Base-by-base conservation (phyloP, 1,140 invertebrate genomes). In the Philotrypesis tridentata region DNA sequence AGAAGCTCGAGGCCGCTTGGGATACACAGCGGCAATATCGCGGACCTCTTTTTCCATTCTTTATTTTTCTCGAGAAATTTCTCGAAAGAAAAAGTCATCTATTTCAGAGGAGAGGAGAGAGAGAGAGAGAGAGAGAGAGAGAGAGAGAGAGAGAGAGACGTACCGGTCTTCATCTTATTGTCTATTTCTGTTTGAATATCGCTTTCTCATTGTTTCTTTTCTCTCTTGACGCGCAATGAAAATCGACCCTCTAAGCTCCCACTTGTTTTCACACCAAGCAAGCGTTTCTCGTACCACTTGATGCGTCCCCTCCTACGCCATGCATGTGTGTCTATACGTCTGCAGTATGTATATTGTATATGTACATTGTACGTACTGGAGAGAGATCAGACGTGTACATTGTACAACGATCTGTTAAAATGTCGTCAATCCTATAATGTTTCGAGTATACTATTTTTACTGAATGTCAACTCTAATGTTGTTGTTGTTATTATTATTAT, bases 1-100 rank as follows among this genome's bases (percentile, higher is more conserved):
- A 79, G 65, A 55, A 79, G 65, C 63, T 70, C 40, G 11, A 1
- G 55, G 79, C 60, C 68, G 72, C 70, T 37, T 9, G 33, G 55
- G 68, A 31, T 63, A 72, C 60, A 72, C 78, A 72, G 55, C 31
- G 25, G 65, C 65, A 79, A 79, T 79, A 79, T 70, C 67, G 29
- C 60, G 61, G 23, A 77, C 12, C 37, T 77, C 11, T n/a, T 37
- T 7, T 63, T 63, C 29, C 14, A 25, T 17, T 63, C 31, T 77
- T 23, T 68, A 55, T 40, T 75, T n/a, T 31, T 63, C n/a, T n/a
- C 55, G 48, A 55, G 21, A 55, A 55, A n/a, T 55, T 55, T 55
- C n/a, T n/a, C 48, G 4, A 55, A 55, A 55, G 21, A 55, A 55
- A 55, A 55, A 55, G 48, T 7, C 48, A 43, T 43, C 40, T 43